These are phyloP conservation scores for Ibycter americanus DNA, from an alignment of 2,797 vertebrate genomes.

Conservation along the genomic window DNA sequence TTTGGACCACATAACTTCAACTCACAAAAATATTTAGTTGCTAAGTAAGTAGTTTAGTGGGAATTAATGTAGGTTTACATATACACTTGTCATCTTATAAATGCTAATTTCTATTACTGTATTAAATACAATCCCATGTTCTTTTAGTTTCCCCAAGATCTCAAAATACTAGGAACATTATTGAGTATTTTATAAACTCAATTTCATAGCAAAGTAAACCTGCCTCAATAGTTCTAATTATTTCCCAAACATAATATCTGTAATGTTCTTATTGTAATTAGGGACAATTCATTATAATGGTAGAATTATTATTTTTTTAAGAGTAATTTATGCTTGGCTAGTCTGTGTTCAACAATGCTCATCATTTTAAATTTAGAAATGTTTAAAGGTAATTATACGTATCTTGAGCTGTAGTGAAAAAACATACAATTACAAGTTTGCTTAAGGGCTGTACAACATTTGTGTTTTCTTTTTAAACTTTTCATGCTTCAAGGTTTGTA, in stretches of 20 bases:
- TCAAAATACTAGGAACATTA: neutral
- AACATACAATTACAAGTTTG: neutral
- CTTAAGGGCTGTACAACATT: neutral
- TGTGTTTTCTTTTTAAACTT: neutral
- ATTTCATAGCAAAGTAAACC: neutral
- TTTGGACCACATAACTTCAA: neutral
- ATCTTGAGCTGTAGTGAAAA: neutral
- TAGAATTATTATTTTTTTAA: neutral
- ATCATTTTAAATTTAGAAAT: neutral
- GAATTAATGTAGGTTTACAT: neutral
- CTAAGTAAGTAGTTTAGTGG: neutral
- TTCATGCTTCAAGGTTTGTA: neutral
- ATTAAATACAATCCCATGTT: neutral
- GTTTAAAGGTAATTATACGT: neutral
- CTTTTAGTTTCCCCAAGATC: neutral
- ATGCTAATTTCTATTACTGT: neutral
- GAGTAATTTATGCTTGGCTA: neutral
- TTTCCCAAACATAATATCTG: neutral
- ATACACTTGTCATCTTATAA: neutral
- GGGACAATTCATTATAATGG: neutral
- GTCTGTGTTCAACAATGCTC: neutral
- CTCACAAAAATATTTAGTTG: neutral
- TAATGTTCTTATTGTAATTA: neutral
- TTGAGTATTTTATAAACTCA: neutral
- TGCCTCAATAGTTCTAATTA: neutral